These are phyloP conservation scores for Zapus hudsonius DNA, from an alignment of 2,113 vertebrate genomes.

Conservation along the genomic window DNA sequence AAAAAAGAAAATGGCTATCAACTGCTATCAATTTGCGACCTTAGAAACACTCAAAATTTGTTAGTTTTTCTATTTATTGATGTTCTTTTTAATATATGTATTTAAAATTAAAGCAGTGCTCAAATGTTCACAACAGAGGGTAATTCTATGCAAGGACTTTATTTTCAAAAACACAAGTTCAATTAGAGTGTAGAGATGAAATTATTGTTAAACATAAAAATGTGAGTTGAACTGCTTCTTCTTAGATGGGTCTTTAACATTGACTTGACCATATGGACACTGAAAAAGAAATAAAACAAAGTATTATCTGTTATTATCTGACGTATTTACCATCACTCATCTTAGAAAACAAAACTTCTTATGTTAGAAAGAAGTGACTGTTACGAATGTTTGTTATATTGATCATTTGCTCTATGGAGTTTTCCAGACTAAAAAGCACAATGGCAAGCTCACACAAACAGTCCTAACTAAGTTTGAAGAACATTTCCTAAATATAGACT, in stretches of 20 bases:
- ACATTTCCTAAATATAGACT: slow-evolving; percentile 81
- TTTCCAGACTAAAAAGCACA: slow-evolving; percentile 76
- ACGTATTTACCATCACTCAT: slow-evolving; percentile 66
- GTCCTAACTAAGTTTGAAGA: slow-evolving; percentile 82
- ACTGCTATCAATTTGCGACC: not conserved
- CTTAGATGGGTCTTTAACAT: slow-evolving; percentile 90
- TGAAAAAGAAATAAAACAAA: slow-evolving; percentile 84
- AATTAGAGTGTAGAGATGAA: not conserved
- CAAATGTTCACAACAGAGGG: not conserved
- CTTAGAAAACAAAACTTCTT: slow-evolving; percentile 67
- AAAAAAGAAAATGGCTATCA: slow-evolving; percentile 50
- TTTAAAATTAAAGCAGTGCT: slow-evolving; percentile 36
- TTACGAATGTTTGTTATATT: slow-evolving; percentile 73
- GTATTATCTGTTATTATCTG: slow-evolving; percentile 36
- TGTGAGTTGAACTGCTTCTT: slow-evolving; percentile 88
- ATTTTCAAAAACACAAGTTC: not conserved
- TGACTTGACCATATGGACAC: slow-evolving; percentile 92
- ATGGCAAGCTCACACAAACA: slow-evolving; percentile 80
- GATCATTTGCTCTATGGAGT: slow-evolving; percentile 78
- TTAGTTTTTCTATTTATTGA: slow-evolving; percentile 73
- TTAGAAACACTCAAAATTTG: slow-evolving; percentile 63
- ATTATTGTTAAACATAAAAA: slow-evolving; percentile 85
- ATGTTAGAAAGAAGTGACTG: slow-evolving; percentile 66
- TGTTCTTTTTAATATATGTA: slow-evolving; percentile 60
- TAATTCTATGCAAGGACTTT: not conserved